phyloP scores from a whole-genome alignment of 2,113 vertebrate species.

The Crotalus horridus region DNA sequence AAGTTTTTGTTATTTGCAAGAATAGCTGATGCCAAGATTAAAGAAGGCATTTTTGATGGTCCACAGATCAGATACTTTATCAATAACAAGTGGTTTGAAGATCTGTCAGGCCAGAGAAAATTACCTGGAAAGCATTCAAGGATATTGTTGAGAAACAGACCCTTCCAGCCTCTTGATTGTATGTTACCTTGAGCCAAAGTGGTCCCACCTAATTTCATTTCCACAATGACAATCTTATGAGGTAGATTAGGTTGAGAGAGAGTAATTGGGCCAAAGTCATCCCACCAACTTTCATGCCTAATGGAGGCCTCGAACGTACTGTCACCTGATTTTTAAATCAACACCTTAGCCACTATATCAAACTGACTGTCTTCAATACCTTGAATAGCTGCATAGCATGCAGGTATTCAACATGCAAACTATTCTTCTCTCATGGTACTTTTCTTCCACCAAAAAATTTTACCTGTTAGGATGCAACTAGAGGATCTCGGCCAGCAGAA shows the following conservation, averaged over 20 bases:
- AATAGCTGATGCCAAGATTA: not conserved
- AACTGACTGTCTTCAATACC: not conserved
- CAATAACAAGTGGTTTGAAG: not conserved
- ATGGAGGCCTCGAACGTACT: not conserved
- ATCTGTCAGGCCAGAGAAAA: not conserved
- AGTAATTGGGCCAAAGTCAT: not conserved
- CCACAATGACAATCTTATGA: not conserved
- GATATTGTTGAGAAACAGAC: not conserved
- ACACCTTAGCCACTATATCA: not conserved
- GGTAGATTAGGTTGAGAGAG: not conserved
- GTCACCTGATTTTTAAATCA: not conserved
- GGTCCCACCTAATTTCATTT: not conserved
- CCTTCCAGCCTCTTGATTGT: not conserved
- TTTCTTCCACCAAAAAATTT: not conserved
- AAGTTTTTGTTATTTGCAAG: not conserved
- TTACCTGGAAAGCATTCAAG: not conserved
- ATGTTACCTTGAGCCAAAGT: not conserved
- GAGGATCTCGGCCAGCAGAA: not conserved
- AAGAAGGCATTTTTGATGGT: not conserved
- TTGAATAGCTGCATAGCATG: not conserved
- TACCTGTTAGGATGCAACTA: not conserved
- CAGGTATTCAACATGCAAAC: not conserved
- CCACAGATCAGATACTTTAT: not conserved
- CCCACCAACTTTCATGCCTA: not conserved
- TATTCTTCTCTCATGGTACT: not conserved